A percentile compares a stretch with the other conserved stretches of the same genome.
These are phyloP conservation scores for Hiodon alosoides DNA, from an alignment of 2,113 vertebrate species.

Conservation along the genomic window DNA sequence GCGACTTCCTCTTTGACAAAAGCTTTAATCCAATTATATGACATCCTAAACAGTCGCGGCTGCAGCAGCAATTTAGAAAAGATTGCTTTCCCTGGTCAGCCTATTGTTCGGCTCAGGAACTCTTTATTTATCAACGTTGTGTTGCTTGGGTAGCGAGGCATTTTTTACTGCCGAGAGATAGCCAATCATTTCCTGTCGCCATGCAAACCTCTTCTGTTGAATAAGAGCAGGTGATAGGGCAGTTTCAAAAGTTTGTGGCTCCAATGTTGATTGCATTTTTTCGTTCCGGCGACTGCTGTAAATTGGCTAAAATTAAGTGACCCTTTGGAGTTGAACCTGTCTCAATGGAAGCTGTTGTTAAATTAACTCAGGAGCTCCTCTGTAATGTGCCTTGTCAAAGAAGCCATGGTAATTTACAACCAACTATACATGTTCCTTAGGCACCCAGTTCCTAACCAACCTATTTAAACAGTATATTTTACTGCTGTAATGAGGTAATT, in stretches of 20 bases:
- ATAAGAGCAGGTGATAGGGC: constrained; percentile 5
- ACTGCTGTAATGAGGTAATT: no score
- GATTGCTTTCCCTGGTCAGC: not conserved
- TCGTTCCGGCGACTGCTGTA: not conserved
- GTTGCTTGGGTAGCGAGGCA: not conserved
- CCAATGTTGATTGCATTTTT: not conserved
- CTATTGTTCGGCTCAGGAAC: not conserved
- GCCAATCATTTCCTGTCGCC: constrained; percentile 17
- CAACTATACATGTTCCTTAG: no score
- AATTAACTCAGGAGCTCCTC: no score
- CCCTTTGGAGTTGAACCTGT: not conserved
- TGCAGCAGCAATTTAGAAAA: constrained; percentile 11
- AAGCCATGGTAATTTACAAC: no score
- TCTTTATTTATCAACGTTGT: constrained; percentile 8
- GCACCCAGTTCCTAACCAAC: no score
- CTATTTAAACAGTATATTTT: no score
- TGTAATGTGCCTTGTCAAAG: no score
- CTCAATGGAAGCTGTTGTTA: no score
- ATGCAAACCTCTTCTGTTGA: constrained; percentile 1
- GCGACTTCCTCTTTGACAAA: constrained; percentile 19
- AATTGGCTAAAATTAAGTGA: not conserved
- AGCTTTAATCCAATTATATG: constrained; percentile 27
- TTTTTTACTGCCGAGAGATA: not conserved
- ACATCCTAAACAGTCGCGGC: not conserved
- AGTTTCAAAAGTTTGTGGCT: not conserved